Evolutionary conservation across 2,888 invertebrate genomes (phyloP), one percentile per base, ranked within the genome.

Genomic region (Ormyrus rosae): DNA sequence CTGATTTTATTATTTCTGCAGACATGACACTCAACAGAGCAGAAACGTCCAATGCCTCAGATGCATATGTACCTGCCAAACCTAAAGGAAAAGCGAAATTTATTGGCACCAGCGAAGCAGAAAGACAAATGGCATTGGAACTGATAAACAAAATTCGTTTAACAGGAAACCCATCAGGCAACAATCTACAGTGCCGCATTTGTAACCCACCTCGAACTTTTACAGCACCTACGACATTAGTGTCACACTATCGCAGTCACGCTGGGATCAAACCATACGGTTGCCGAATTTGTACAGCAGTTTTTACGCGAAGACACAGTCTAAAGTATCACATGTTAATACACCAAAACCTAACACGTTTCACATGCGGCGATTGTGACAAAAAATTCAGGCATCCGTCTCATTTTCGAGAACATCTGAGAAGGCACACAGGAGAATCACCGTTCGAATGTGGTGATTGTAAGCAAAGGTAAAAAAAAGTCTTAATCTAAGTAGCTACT

Each of bases 281-380:
- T 81, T 93, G 93, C 87, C 90, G 91, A 70, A 91, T 93, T 74
- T 93, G 93, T 84, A 91, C 91, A 75, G 92, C 92, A 5, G 93
- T 92, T 56, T 93, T 93, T 85, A 93, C 93, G 1, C 89, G 93
- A 51, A 92, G 93, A 78, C 93, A 93, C 87, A 93, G 93, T 80
- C 91, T 93, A 51, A 93, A 93, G 85, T 93, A 93, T 87, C 93
- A 93, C 86, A 92, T 93, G 92, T 87, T 93, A 81, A 93, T 93
- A 82, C 93, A 93, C 86, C 91, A 92, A 84, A 93, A 93, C 88
- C 92, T 92, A 87, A 93, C 92, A 13, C 90, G 93, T 13, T 93
- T 93, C 85, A 92, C 92, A 0, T 93, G 93, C 82, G 89, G 91
- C 5, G 93, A 93, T 84, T 93, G 93, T 85, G 92, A 92, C 1